phyloP scores from a whole-genome alignment of 2,888 invertebrate species.

The Cephus pulcher region DNA sequence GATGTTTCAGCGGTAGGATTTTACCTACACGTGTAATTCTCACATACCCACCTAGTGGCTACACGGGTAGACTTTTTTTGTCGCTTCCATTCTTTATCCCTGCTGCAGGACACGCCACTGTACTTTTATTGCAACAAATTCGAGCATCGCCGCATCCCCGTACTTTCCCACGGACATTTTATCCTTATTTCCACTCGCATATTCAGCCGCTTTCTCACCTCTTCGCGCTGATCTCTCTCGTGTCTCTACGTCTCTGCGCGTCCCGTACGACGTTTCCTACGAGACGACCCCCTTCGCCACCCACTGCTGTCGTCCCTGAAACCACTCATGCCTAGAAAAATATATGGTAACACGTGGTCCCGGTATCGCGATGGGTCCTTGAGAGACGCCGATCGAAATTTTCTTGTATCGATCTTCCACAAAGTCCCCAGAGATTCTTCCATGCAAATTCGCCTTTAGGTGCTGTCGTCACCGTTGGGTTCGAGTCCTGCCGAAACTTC shows the following conservation, averaged over 20 bases:
- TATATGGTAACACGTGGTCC: not conserved
- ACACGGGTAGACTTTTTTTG: not conserved
- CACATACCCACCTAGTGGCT: not conserved
- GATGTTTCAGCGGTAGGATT: not conserved
- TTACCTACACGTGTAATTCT: not conserved
- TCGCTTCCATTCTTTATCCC: not conserved
- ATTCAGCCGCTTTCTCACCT: not conserved
- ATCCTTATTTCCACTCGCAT: not conserved
- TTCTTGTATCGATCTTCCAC: not conserved
- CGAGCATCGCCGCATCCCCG: not conserved
- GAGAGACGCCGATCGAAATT: not conserved
- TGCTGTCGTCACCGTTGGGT: not conserved
- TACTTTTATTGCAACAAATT: slow-evolving; percentile 6
- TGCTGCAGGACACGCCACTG: not conserved
- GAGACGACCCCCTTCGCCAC: not conserved
- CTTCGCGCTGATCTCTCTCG: not conserved
- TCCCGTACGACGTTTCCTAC: not conserved
- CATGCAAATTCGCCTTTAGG: not conserved
- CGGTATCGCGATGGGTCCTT: not conserved
- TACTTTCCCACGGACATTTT: not conserved
- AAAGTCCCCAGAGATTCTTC: not conserved
- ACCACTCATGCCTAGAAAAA: not conserved
- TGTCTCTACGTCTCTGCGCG: not conserved
- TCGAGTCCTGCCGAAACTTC: not conserved
- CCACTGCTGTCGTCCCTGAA: not conserved